A percentile compares a stretch with the other conserved stretches of the same genome.
phyloP scores from a whole-genome alignment of 2,797 vertebrate species.

The Poecilia picta region DNA sequence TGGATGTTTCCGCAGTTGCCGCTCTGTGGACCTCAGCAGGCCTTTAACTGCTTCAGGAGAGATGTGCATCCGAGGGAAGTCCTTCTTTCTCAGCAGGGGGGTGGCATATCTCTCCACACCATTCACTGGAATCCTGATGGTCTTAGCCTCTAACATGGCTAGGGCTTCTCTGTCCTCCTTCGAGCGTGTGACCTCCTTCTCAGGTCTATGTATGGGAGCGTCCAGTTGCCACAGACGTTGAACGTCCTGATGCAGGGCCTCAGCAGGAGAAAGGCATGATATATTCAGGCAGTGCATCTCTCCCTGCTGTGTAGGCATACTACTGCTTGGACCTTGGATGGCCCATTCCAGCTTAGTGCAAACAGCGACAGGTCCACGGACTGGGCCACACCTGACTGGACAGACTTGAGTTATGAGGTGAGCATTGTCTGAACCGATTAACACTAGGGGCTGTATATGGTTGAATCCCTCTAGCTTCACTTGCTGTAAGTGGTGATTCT shows the following conservation, averaged over 20 bases:
- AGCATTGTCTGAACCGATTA: slow-evolving; percentile 2
- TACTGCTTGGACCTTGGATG: slow-evolving; percentile 5
- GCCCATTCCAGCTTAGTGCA: slow-evolving; percentile 1
- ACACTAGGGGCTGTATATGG: background rate
- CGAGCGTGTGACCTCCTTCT: background rate
- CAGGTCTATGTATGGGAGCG: background rate
- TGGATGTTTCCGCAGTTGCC: too few species aligned
- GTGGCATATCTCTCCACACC: background rate
- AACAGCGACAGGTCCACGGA: background rate
- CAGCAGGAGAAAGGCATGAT: slow-evolving; percentile 1
- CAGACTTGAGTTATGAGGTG: background rate
- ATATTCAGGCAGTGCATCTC: background rate
- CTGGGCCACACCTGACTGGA: background rate
- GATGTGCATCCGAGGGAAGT: background rate
- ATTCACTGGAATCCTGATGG: background rate
- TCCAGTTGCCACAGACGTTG: slow-evolving; percentile 1
- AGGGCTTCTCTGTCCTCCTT: slow-evolving; percentile 8
- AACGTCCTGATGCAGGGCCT: background rate
- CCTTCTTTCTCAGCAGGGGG: background rate
- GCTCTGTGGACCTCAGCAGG: background rate
- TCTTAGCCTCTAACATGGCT: background rate
- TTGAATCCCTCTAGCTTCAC: background rate
- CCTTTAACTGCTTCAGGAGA: background rate
- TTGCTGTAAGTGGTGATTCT: background rate
- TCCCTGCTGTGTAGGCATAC: background rate